phyloP scores from a whole-genome alignment of 2,888 invertebrate species.

The Melipona bicolor region DNA sequence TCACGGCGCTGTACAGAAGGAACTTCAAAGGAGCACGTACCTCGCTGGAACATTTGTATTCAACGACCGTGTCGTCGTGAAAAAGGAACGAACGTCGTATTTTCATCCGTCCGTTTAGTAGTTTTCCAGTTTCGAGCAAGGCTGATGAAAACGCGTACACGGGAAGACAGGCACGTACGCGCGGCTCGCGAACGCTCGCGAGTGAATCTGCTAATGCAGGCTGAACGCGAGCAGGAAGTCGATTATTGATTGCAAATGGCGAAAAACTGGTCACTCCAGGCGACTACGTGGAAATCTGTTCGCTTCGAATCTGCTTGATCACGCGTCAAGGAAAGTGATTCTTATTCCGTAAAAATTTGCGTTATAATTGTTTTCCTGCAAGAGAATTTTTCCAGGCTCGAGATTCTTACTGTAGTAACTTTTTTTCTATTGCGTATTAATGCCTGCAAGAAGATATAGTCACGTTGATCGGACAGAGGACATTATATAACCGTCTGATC shows the following conservation, averaged over 20 bases:
- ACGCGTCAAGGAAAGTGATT: too few relatives aligned
- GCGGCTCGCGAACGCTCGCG: neutral
- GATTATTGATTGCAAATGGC: neutral
- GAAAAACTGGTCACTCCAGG: too few relatives aligned
- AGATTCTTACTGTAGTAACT: too few relatives aligned
- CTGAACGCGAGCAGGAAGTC: neutral
- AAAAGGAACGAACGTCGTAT: conserved; percentile 22
- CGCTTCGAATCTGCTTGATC: too few relatives aligned
- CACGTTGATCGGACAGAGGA: too few relatives aligned
- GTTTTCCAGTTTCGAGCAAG: conserved; percentile 24
- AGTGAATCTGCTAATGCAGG: neutral
- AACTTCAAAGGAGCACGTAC: conserved; percentile 11
- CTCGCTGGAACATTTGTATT: conserved; percentile 31
- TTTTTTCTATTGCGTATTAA: too few relatives aligned
- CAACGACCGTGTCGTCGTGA: conserved; percentile 1
- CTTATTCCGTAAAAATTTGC: too few relatives aligned
- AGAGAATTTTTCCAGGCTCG: too few relatives aligned
- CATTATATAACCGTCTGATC: neutral
- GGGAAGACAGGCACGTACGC: too few relatives aligned
- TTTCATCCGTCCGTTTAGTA: conserved; percentile 24
- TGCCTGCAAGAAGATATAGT: too few relatives aligned
- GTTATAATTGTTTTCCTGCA: too few relatives aligned
- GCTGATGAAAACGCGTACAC: neutral
- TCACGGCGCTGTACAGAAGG: neutral
- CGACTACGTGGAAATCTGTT: too few relatives aligned